Percentiles rank a stretch among this genome's conserved stretches.
phyloP scores from a whole-genome alignment of 2,888 invertebrate genomes.

The Tuberolachnus salignus region DNA sequence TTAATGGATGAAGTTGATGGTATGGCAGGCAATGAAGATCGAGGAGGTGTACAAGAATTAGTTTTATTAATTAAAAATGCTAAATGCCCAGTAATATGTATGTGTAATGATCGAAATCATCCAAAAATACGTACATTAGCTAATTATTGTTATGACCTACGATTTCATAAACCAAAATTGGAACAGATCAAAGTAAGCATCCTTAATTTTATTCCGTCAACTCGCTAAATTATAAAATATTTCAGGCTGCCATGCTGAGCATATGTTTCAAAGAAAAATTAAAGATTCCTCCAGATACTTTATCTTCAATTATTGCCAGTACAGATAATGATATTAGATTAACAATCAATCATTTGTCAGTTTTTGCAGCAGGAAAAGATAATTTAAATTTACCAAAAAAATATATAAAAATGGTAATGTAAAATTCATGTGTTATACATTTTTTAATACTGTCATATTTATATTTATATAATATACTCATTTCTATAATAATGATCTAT shows the following conservation, averaged over 20 bases:
- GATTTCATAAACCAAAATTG: conserved; percentile 81
- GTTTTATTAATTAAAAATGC: conserved; percentile 88
- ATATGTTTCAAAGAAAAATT: conserved; percentile 91
- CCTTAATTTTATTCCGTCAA: background rate
- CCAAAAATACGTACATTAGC: conserved; percentile 90
- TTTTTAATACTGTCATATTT: background rate
- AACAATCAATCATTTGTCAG: conserved; percentile 85
- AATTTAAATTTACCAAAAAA: conserved; percentile 74
- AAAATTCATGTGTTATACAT: background rate
- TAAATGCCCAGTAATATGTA: conserved; percentile 89
- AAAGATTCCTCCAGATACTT: conserved; percentile 75
- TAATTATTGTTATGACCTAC: conserved; percentile 92
- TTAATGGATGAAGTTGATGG: conserved; percentile 99
- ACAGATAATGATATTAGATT: conserved; percentile 94
- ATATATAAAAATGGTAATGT: conserved; percentile 77
- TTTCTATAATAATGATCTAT: background rate
- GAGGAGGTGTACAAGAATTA: conserved; percentile 95
- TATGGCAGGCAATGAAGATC: conserved; percentile 98
- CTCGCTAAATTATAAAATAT: conserved; percentile 54
- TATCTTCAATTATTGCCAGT: conserved; percentile 82
- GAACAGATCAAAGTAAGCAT: conserved; percentile 83
- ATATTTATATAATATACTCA: too few species aligned
- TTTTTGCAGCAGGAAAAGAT: conserved; percentile 68
- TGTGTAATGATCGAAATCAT: conserved; percentile 96
- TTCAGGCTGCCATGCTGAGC: conserved; percentile 85